Evolutionary conservation across 2,888 invertebrate genomes (phyloP).

Genomic region (Oligia strigilis): DNA sequence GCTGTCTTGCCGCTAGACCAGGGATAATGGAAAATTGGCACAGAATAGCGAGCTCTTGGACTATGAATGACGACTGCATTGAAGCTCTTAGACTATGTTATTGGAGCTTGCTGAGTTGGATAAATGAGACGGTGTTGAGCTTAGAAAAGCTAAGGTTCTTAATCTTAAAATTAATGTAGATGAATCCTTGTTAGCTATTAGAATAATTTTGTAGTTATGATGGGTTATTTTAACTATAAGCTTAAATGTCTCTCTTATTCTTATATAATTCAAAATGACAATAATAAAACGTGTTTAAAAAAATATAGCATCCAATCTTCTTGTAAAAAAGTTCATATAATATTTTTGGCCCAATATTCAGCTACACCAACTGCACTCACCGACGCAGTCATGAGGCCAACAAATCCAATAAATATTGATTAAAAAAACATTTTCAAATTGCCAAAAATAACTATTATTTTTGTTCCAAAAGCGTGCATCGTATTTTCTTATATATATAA

Average conservation of each 20-base stretch:
- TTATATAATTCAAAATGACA: neutral
- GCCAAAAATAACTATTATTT: too few relatives aligned
- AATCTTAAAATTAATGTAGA: neutral
- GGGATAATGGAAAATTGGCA: conserved; percentile 84
- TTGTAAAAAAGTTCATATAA: neutral
- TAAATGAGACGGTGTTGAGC: conserved; percentile 30
- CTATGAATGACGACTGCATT: conserved; percentile 78
- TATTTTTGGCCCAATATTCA: neutral
- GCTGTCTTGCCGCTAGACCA: conserved; percentile 75
- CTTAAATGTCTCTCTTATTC: neutral
- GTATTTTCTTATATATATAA: neutral
- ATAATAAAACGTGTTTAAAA: neutral
- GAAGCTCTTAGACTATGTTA: conserved; percentile 58
- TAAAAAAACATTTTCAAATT: neutral
- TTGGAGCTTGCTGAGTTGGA: conserved; percentile 25
- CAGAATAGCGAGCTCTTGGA: conserved; percentile 77
- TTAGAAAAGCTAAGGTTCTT: conserved; percentile 1
- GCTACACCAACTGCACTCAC: neutral
- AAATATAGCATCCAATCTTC: neutral
- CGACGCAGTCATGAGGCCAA: neutral
- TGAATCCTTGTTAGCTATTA: neutral
- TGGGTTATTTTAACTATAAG: neutral
- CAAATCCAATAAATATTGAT: neutral
- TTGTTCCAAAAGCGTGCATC: neutral
- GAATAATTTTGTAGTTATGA: neutral